Conservation (phyloP, 2,797 vertebrate genomes). For the Urocyon cinereoargenteus region DNA sequence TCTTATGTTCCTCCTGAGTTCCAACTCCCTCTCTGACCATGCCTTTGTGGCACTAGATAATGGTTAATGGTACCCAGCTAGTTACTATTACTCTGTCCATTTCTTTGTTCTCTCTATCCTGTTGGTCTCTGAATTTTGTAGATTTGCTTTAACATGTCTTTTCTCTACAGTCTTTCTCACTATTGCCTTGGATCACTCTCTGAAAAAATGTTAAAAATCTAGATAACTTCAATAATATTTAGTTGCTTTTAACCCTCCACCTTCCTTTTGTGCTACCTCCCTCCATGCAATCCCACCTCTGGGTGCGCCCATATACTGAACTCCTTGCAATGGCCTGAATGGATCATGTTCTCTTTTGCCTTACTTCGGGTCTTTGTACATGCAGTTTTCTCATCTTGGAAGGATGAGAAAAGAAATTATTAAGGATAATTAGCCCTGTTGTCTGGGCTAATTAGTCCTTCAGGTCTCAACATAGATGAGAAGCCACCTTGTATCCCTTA, state of each 20-base stretch:
- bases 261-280: neutral
- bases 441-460: neutral
- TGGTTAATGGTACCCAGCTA: neutral
- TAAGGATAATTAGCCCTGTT: no score
- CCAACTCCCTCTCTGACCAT: neutral
- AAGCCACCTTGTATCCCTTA: neutral
- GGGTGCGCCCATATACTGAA: no score
- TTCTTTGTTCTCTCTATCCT: neutral
- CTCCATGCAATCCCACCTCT: no score
- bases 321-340: neutral
- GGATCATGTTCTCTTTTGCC: neutral
- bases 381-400: neutral
- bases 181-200: neutral
- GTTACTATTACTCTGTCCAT: neutral
- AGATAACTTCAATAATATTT: neutral
- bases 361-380: neutral
- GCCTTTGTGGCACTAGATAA: neutral
- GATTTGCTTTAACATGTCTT: neutral
- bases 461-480: neutral
- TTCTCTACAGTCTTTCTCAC: neutral
- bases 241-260: neutral
- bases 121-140: neutral
- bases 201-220: neutral
- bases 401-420: no score
- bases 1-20: neutral